Evolutionary conservation across 1,140 invertebrate genomes (phyloP).

Genomic region (Phthorimaea operculella): DNA sequence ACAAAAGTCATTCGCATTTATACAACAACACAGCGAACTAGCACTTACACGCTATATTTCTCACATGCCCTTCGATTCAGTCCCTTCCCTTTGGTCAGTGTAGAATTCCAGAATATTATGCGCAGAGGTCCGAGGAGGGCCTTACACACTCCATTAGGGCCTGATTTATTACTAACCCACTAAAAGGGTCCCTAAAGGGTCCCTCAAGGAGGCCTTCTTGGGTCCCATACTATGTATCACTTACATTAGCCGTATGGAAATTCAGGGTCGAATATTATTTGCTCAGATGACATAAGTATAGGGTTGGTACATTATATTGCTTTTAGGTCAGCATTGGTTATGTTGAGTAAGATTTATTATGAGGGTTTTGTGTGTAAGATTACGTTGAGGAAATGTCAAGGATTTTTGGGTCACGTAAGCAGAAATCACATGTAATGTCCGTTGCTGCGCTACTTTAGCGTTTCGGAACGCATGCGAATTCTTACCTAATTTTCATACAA

Average conservation of each 20-base stretch:
- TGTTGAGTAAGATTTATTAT: background rate
- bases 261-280: constrained; percentile 26
- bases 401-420: too few relatives aligned
- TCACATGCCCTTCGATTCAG: constrained; percentile 1
- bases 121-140: constrained; percentile 9
- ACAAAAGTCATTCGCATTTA: too few relatives aligned
- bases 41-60: constrained; percentile 1
- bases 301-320: background rate
- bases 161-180: constrained; percentile 50
- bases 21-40: too few relatives aligned
- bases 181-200: too few relatives aligned
- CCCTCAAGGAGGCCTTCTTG: constrained; percentile 31
- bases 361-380: too few relatives aligned
- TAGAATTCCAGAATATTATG: constrained; percentile 46
- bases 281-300: constrained; percentile 13
- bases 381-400: too few relatives aligned
- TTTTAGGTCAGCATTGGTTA: background rate
- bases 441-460: too few relatives aligned
- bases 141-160: constrained; percentile 45
- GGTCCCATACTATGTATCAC: constrained; percentile 25
- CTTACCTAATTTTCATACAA: too few relatives aligned
- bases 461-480: too few relatives aligned
- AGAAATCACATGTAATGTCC: too few relatives aligned
- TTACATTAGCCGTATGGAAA: constrained; percentile 35
- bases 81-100: constrained; percentile 21